Evolutionary conservation across 1,140 invertebrate genomes (phyloP).

Genomic region (Bombus vancouverensis): DNA sequence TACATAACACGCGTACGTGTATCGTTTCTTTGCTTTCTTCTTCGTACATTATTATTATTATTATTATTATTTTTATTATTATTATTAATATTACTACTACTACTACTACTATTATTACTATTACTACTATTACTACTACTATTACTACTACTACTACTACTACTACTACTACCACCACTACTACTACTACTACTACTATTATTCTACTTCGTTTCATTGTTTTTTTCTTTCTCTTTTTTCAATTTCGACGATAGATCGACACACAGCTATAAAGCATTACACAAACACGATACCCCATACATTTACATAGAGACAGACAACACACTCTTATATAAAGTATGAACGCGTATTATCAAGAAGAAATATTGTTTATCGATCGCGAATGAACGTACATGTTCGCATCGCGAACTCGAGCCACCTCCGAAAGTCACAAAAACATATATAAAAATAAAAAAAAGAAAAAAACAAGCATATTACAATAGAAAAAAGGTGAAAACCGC

Average conservation of each 20-base stretch:
- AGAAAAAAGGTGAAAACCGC: slow-evolving; percentile 10
- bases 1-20: neutral
- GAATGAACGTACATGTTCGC: slow-evolving; percentile 16
- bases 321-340: neutral
- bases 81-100: neutral
- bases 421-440: slow-evolving; percentile 73
- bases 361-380: neutral
- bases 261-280: neutral
- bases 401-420: slow-evolving; percentile 64
- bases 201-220: slow-evolving; percentile 1
- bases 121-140: neutral
- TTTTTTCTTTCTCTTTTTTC: neutral
- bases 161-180: neutral
- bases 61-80: neutral
- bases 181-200: neutral
- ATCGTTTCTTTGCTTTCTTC: slow-evolving; percentile 17
- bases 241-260: slow-evolving; percentile 18
- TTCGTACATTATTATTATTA: neutral
- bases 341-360: neutral
- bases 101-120: neutral
- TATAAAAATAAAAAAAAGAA: slow-evolving; percentile 43
- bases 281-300: neutral
- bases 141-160: neutral
- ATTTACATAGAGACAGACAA: neutral
- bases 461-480: neutral